Percentiles rank a stretch among this genome's conserved stretches.
Conservation (phyloP, 35 echinoderm and acorn worm species). For the Ophioderma brevispina region DNA sequence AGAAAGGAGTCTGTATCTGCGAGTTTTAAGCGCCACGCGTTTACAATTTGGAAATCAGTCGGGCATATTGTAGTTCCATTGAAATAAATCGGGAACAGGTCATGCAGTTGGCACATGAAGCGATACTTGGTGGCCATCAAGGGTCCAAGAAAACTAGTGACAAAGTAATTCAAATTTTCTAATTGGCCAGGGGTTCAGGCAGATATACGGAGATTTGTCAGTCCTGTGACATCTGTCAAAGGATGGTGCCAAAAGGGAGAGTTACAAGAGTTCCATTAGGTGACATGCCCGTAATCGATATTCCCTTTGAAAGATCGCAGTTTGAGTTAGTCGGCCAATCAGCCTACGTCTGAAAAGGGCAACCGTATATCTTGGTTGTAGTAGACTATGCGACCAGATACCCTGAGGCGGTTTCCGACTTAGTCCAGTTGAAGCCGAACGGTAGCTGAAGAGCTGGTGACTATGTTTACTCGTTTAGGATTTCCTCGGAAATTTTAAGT, state of each 20-base stretch:
- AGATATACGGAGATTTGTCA: constrained; percentile 40
- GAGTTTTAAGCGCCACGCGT: constrained; percentile 18
- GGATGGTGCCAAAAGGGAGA: constrained; percentile 57
- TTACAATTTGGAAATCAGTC: constrained; percentile 25
- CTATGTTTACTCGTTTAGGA: constrained; percentile 48
- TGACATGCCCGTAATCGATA: constrained; percentile 45
- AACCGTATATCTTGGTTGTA: constrained; percentile 42
- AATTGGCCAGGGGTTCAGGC: constrained; percentile 64
- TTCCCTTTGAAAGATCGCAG: constrained; percentile 47
- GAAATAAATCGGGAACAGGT: not conserved
- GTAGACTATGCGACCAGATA: constrained; percentile 64
- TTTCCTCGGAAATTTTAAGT: constrained; percentile 51
- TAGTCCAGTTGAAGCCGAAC: constrained; percentile 39
- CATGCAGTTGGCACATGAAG: constrained; percentile 46
- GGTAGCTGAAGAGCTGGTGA: constrained; percentile 63
- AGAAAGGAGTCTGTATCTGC: constrained; percentile 19
- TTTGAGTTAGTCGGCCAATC: constrained; percentile 69
- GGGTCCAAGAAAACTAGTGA: constrained; percentile 56
- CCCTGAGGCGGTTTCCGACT: constrained; percentile 49
- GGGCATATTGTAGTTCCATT: constrained; percentile 28
- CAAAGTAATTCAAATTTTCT: constrained; percentile 57
- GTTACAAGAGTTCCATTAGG: constrained; percentile 57
- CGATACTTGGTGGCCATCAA: constrained; percentile 64
- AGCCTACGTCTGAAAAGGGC: constrained; percentile 36
- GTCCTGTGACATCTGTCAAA: constrained; percentile 73